Conservation (phyloP, 2,888 invertebrate species). For the Eurytoma californica region DNA sequence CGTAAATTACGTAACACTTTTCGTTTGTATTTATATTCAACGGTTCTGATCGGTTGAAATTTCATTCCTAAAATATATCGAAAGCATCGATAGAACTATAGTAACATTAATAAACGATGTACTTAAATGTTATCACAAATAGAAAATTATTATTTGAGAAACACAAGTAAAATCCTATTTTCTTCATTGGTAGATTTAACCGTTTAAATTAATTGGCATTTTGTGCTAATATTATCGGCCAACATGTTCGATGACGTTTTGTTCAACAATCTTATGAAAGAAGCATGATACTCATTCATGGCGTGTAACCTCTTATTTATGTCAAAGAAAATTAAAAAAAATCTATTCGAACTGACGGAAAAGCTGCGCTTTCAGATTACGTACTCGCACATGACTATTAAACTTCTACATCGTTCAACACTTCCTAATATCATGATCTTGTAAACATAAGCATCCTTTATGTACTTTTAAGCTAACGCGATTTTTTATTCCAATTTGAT, state of each 20-base stretch:
- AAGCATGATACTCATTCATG: not conserved
- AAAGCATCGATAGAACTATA: not conserved
- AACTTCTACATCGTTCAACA: constrained; percentile 28
- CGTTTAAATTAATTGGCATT: not conserved
- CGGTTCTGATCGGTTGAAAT: not conserved
- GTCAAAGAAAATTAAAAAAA: constrained; percentile 26
- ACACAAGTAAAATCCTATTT: not conserved
- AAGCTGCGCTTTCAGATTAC: constrained; percentile 8
- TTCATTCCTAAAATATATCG: not conserved
- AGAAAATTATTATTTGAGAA: not conserved
- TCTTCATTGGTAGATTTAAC: not conserved
- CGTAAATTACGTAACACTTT: constrained; percentile 6
- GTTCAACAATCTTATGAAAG: constrained; percentile 14
- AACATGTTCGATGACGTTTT: constrained; percentile 19
- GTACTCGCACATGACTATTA: constrained; percentile 21
- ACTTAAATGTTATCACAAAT: not conserved
- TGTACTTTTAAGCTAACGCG: not conserved
- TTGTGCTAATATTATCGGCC: constrained; percentile 10
- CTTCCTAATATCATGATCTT: not conserved
- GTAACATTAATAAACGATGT: not conserved
- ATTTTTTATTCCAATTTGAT: not conserved
- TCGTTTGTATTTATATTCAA: not conserved
- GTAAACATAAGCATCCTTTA: constrained; percentile 25
- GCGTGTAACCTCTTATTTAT: not conserved
- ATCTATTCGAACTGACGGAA: not conserved